Conservation (phyloP, 2,888 invertebrate species). For the Lamellibrachia satsuma region DNA sequence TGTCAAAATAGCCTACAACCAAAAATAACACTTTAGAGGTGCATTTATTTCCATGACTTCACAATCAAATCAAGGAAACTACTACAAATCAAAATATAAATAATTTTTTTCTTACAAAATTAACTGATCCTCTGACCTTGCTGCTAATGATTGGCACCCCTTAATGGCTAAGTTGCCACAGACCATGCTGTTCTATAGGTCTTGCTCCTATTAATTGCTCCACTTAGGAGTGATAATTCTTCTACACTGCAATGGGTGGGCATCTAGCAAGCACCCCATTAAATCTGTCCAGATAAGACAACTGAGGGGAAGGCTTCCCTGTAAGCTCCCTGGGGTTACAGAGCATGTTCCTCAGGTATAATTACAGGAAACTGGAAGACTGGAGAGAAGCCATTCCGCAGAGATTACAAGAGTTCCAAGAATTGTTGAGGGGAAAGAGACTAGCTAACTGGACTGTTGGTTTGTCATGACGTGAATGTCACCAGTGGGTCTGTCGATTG, state of each 20-base stretch:
- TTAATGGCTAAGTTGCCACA: background rate
- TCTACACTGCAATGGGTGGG: background rate
- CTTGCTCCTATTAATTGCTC: background rate
- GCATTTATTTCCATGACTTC: background rate
- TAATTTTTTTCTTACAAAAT: background rate
- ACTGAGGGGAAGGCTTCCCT: background rate
- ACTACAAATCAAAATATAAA: background rate
- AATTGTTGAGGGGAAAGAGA: background rate
- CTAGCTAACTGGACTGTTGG: background rate
- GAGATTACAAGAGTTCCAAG: background rate
- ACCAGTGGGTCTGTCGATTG: background rate
- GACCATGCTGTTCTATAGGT: background rate
- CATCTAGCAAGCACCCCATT: slow-evolving; percentile 1
- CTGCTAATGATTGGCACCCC: background rate
- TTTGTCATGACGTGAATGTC: background rate
- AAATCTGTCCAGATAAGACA: background rate
- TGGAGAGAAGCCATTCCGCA: background rate
- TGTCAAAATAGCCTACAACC: background rate
- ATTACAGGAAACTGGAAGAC: background rate
- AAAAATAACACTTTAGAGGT: background rate
- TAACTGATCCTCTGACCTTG: background rate
- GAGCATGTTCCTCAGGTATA: background rate
- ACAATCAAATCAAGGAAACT: background rate
- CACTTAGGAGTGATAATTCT: background rate
- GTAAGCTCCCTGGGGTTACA: background rate